These are phyloP conservation scores for Trichomalopsis sarcophagae DNA, from an alignment of 1,140 invertebrate genomes.

Conservation along the genomic window DNA sequence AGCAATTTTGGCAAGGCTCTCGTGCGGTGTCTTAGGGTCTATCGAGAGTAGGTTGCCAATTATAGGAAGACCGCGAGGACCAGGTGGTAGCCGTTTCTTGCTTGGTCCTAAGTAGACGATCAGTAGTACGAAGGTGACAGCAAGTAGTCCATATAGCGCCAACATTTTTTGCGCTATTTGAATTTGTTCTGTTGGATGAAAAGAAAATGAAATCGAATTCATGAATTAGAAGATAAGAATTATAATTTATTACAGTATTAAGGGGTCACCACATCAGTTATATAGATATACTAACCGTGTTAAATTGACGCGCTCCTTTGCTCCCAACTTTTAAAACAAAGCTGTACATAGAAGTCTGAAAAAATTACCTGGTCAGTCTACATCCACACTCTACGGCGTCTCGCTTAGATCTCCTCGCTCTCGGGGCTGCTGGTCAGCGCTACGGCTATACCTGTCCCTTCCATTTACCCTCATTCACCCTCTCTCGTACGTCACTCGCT, in stretches of 20 bases:
- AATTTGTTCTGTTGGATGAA: slow-evolving; percentile 1
- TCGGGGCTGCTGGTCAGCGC: too few relatives aligned
- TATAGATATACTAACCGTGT: too few relatives aligned
- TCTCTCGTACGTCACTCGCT: too few relatives aligned
- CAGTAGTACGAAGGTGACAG: slow-evolving; percentile 40
- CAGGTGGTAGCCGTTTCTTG: slow-evolving; percentile 78
- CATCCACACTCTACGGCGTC: too few relatives aligned
- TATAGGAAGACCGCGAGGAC: slow-evolving; percentile 85
- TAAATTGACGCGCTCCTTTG: too few relatives aligned
- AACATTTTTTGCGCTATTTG: slow-evolving; percentile 46
- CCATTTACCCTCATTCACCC: too few relatives aligned
- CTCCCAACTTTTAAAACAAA: too few relatives aligned
- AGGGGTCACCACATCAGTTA: too few relatives aligned
- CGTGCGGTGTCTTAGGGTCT: slow-evolving; percentile 80
- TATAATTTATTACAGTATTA: background rate
- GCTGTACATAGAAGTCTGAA: too few relatives aligned
- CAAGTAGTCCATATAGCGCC: slow-evolving; percentile 26
- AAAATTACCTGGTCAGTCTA: too few relatives aligned
- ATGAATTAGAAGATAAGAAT: background rate
- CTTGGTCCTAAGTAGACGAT: slow-evolving; percentile 34
- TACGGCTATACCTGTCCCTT: too few relatives aligned
- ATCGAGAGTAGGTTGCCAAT: slow-evolving; percentile 87
- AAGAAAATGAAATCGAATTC: slow-evolving; percentile 2
- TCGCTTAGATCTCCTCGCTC: too few relatives aligned
- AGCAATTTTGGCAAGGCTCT: slow-evolving; percentile 80